Evolutionary conservation across 2,797 vertebrate species (phyloP).

Genomic region (Syngnathus acus): DNA sequence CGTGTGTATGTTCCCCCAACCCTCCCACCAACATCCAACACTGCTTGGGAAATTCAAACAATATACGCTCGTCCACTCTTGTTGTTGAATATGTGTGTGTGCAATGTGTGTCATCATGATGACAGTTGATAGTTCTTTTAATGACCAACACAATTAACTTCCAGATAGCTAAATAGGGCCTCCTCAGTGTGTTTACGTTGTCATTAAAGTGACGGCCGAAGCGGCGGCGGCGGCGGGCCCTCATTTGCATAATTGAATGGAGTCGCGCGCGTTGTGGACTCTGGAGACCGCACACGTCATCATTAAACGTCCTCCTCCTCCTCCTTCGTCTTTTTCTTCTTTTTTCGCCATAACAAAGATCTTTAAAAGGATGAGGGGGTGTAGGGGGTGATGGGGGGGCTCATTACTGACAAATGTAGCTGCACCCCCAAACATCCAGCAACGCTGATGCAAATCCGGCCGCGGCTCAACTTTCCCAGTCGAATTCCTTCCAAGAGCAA

Average conservation of each 20-base stretch:
- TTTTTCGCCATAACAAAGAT: slow-evolving; percentile 59
- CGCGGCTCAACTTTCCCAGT: neutral
- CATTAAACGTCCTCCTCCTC: slow-evolving; percentile 65
- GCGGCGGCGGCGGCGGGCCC: slow-evolving; percentile 33
- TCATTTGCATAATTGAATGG: slow-evolving; percentile 70
- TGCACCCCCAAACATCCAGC: neutral
- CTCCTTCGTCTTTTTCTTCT: neutral
- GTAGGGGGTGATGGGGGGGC: slow-evolving; percentile 16
- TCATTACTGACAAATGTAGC: slow-evolving; percentile 67
- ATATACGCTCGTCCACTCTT: slow-evolving; percentile 35
- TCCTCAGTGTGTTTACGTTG: slow-evolving; percentile 34
- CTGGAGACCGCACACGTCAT: slow-evolving; percentile 66
- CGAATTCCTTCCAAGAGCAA: neutral
- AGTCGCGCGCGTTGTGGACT: slow-evolving; percentile 63
- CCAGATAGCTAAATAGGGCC: slow-evolving; percentile 11
- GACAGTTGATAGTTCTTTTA: slow-evolving; percentile 67
- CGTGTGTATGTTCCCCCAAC: slow-evolving; percentile 44
- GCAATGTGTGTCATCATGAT: slow-evolving; percentile 20
- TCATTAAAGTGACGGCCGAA: slow-evolving; percentile 67
- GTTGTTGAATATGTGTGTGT: slow-evolving; percentile 54
- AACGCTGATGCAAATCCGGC: neutral
- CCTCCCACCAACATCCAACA: neutral
- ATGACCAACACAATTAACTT: slow-evolving; percentile 71
- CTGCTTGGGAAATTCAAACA: neutral
- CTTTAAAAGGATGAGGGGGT: slow-evolving; percentile 13